phyloP scores from a whole-genome alignment of 2,888 invertebrate species.

The Norana najaformis region DNA sequence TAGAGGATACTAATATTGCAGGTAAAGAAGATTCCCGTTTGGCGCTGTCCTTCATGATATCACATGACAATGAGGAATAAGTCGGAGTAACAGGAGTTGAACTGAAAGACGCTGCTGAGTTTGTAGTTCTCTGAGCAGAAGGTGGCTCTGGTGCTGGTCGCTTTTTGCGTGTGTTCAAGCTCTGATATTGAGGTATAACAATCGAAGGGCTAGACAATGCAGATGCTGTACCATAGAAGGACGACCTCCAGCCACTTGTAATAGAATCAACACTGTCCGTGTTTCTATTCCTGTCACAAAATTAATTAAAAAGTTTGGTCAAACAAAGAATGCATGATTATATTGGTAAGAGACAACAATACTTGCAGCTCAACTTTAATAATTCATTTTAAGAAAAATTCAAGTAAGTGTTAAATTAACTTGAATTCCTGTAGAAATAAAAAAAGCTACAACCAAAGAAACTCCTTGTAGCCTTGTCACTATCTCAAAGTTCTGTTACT shows the following conservation, averaged over 20 bases:
- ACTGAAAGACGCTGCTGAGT: not conserved
- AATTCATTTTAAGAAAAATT: constrained; percentile 5
- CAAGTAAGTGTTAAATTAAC: not conserved
- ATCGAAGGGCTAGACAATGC: not conserved
- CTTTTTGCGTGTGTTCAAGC: not conserved
- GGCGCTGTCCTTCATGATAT: not conserved
- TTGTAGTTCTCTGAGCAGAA: no score
- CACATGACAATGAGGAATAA: not conserved
- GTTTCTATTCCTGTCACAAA: not conserved
- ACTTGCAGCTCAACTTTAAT: not conserved
- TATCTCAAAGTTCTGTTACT: not conserved
- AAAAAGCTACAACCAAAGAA: not conserved
- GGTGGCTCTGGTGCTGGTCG: not conserved
- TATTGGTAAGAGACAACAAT: not conserved
- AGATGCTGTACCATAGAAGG: not conserved
- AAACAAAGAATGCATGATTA: not conserved
- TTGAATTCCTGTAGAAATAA: not conserved
- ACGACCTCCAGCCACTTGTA: not conserved
- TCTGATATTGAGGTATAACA: not conserved
- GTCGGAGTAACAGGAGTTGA: not conserved
- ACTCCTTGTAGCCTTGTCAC: not conserved
- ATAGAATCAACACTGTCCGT: not conserved
- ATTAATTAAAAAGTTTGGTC: not conserved
- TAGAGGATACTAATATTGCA: not conserved
- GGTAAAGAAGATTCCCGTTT: not conserved